A percentile compares a stretch with the other conserved stretches of the same genome.
phyloP scores from a whole-genome alignment of 2,797 vertebrate species.

The Holocentrus rufus region DNA sequence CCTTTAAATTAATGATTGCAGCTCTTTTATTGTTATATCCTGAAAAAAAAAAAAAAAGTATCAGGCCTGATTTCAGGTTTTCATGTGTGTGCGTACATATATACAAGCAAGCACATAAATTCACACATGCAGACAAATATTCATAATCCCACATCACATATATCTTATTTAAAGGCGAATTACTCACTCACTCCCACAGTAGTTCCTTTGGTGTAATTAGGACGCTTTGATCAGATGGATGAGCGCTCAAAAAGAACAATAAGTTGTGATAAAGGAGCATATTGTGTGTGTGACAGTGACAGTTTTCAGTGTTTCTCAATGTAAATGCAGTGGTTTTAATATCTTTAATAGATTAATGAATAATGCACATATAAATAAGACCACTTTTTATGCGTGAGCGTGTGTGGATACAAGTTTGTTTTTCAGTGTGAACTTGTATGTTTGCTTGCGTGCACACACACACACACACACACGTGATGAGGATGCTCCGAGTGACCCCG shows the following conservation, averaged over 20 bases:
- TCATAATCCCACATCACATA: too few species aligned
- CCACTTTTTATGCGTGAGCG: conserved; percentile 18
- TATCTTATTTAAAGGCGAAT: too few species aligned
- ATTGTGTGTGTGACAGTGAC: too few species aligned
- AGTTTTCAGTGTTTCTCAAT: too few species aligned
- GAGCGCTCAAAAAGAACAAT: too few species aligned
- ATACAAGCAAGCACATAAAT: too few species aligned
- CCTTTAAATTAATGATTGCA: not conserved
- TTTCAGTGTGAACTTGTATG: conserved; percentile 24
- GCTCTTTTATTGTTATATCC: not conserved
- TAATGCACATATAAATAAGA: conserved; percentile 61
- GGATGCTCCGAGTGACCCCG: conserved; percentile 7
- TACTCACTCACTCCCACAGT: too few species aligned
- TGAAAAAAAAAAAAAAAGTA: not conserved
- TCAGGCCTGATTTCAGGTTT: not conserved
- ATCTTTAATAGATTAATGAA: conserved; percentile 40
- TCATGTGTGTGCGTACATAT: not conserved
- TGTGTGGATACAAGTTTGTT: conserved; percentile 32
- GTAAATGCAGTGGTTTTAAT: too few species aligned
- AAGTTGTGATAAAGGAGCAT: too few species aligned
- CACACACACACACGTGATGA: not conserved
- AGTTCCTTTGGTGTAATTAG: too few species aligned
- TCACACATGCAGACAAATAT: too few species aligned
- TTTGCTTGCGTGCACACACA: conserved; percentile 2
- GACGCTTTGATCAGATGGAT: too few species aligned